phyloP scores from a whole-genome alignment of 1,140 invertebrate genomes.

The Apis cerana region DNA sequence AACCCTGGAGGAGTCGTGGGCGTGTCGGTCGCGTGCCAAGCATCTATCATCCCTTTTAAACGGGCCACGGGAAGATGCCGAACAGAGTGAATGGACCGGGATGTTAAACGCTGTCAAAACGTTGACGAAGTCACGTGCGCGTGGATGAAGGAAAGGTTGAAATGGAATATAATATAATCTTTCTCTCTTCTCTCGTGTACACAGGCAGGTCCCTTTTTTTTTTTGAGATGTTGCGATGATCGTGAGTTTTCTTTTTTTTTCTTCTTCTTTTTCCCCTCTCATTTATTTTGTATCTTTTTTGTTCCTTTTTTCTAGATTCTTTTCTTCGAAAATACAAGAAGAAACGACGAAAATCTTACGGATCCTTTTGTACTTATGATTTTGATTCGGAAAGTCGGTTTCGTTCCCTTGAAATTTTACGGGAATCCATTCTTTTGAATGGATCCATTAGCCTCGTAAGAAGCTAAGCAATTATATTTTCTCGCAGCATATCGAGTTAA shows the following conservation, averaged over 20 bases:
- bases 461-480: too few relatives aligned
- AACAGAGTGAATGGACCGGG: conserved; percentile 62
- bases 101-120: conserved; percentile 71
- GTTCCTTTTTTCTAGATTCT: too few relatives aligned
- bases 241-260: too few relatives aligned
- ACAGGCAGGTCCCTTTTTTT: background rate
- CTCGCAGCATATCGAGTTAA: background rate
- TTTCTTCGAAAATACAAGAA: background rate
- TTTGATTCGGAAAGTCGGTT: background rate
- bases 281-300: too few relatives aligned
- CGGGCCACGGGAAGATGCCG: conserved; percentile 55
- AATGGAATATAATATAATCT: background rate
- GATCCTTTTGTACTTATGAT: background rate
- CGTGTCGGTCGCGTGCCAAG: conserved; percentile 78
- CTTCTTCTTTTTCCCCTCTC: too few relatives aligned
- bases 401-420: too few relatives aligned
- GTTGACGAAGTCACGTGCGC: conserved; percentile 74
- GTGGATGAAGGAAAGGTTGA: conserved; percentile 42
- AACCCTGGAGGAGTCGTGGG: conserved; percentile 62
- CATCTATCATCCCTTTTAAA: conserved; percentile 80
- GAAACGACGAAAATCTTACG: too few relatives aligned
- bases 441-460: too few relatives aligned
- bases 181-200: too few relatives aligned
- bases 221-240: background rate
- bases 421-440: too few relatives aligned